A percentile compares a stretch with the other conserved stretches of the same genome.
Conservation (phyloP, 2,797 vertebrate species). For the Gambusia yucatana region DNA sequence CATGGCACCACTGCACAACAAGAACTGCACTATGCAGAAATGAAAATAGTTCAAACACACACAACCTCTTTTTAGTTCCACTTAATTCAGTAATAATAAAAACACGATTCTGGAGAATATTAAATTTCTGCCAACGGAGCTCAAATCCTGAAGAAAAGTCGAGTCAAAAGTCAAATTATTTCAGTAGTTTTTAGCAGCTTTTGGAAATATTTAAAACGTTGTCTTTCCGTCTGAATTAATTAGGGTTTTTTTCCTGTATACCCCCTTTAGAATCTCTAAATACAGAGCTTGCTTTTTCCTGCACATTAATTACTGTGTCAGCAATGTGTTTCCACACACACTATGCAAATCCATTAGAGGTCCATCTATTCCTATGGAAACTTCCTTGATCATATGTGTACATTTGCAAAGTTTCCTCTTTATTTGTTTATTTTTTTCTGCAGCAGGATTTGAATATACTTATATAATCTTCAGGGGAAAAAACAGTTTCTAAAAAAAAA, state of each 20-base stretch:
- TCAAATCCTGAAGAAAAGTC: no score
- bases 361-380: conserved; percentile 5
- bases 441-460: conserved; percentile 38
- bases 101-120: not conserved
- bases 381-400: not conserved
- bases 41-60: not conserved
- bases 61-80: not conserved
- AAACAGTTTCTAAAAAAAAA: not conserved
- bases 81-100: not conserved
- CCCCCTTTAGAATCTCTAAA: not conserved
- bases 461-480: not conserved
- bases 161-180: not conserved
- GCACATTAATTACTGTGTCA: not conserved
- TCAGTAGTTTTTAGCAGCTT: not conserved
- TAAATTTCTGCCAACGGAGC: not conserved
- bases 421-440: conserved; percentile 28
- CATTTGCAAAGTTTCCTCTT: conserved; percentile 7
- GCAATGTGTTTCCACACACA: not conserved
- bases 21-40: not conserved
- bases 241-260: not conserved
- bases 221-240: not conserved
- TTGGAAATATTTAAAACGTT: not conserved
- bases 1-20: not conserved
- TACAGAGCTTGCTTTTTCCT: not conserved
- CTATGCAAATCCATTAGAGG: conserved; percentile 7